These are phyloP conservation scores for Horisme vitalbata DNA, from an alignment of 2,888 invertebrate species.

Conservation along the genomic window DNA sequence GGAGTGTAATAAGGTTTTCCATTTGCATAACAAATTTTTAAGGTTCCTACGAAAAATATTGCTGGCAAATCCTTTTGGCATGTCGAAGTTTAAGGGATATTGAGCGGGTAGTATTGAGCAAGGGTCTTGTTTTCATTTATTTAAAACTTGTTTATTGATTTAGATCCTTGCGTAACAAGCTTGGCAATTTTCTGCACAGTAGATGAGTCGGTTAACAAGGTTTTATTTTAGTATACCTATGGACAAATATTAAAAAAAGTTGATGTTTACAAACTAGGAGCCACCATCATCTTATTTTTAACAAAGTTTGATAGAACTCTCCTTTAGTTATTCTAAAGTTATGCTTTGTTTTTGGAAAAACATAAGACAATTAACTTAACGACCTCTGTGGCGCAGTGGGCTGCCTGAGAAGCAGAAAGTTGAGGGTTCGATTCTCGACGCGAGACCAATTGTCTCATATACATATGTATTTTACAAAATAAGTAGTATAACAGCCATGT, in stretches of 20 bases:
- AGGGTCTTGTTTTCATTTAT: slow-evolving; percentile 12
- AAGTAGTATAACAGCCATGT: too few species aligned
- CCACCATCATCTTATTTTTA: too few species aligned
- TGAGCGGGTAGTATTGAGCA: slow-evolving; percentile 30
- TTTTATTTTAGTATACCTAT: too few species aligned
- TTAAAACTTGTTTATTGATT: slow-evolving; percentile 22
- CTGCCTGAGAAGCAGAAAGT: not conserved
- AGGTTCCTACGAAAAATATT: slow-evolving; percentile 56
- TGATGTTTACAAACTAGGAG: too few species aligned
- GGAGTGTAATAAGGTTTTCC: slow-evolving; percentile 71
- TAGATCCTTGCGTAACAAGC: not conserved
- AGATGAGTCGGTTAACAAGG: too few species aligned
- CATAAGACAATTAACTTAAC: not conserved
- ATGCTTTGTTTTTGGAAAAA: too few species aligned
- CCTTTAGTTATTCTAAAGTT: too few species aligned
- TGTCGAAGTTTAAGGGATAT: slow-evolving; percentile 47
- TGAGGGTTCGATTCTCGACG: not conserved
- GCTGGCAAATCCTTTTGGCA: slow-evolving; percentile 62
- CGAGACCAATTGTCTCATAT: too few species aligned
- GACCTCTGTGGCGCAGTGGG: not conserved
- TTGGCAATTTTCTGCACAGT: not conserved
- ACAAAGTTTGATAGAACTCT: too few species aligned
- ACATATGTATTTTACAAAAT: not conserved
- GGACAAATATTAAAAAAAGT: too few species aligned
- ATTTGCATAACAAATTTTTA: slow-evolving; percentile 73